Conservation (phyloP, 2,113 vertebrate genomes). For the Spilogale gracilis region DNA sequence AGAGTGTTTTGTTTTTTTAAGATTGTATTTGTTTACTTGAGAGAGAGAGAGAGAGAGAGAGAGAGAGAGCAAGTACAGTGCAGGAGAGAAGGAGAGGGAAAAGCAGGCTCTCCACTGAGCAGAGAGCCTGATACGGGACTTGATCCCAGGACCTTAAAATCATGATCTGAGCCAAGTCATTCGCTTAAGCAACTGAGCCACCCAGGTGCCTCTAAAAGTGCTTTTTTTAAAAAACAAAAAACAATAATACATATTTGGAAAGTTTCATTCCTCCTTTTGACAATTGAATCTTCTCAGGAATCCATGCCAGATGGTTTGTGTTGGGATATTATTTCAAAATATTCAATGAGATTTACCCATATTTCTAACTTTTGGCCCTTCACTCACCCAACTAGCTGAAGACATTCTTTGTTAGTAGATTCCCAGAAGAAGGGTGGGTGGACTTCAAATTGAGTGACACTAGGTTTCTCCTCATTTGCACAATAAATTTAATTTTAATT, state of each 20-base stretch:
- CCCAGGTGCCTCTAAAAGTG: neutral
- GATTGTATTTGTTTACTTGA: neutral
- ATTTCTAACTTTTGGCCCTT: neutral
- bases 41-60: neutral
- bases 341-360: neutral
- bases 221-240: neutral
- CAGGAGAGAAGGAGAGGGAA: neutral
- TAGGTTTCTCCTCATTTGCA: neutral
- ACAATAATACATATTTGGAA: neutral
- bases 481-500: conserved; percentile 44
- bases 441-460: neutral
- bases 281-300: neutral
- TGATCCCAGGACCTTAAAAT: neutral
- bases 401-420: neutral
- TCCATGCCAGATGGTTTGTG: neutral
- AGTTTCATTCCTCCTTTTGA: neutral
- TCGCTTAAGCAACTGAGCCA: neutral
- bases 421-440: neutral
- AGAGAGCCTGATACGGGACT: neutral
- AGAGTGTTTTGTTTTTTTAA: neutral
- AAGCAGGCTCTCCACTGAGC: neutral
- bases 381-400: neutral
- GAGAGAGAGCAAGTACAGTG: neutral
- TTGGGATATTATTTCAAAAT: neutral
- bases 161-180: neutral